phyloP scores from a whole-genome alignment of 2,113 vertebrate species.

The Jaculus jaculus region DNA sequence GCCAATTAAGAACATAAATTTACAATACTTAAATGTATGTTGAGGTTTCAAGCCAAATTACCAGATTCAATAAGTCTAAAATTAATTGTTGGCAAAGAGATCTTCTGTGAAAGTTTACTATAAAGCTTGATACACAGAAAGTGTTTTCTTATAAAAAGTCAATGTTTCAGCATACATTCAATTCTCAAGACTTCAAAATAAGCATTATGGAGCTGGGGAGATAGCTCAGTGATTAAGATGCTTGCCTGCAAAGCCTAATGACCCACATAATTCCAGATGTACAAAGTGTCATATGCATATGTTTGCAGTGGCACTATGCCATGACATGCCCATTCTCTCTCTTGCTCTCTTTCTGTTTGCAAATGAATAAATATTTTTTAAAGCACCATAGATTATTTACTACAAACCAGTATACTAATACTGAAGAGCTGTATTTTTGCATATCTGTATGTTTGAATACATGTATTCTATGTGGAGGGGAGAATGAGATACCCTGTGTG shows the following conservation, averaged over 20 bases:
- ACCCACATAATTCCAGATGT: no score
- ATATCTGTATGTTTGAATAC: no score
- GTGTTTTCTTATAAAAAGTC: slow-evolving; percentile 33
- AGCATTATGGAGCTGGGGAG: neutral
- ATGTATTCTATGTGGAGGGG: no score
- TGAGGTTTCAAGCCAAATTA: slow-evolving; percentile 28
- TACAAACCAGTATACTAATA: neutral
- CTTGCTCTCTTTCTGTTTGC: no score
- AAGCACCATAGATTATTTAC: neutral
- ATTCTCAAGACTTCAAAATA: slow-evolving; percentile 32
- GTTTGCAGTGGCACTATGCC: no score
- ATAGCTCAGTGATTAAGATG: no score
- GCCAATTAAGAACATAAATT: slow-evolving; percentile 28
- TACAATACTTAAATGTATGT: slow-evolving; percentile 29
- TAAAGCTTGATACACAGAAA: slow-evolving; percentile 6
- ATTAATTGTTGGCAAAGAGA: slow-evolving; percentile 30
- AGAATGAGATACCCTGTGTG: no score
- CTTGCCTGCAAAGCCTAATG: no score
- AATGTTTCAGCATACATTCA: slow-evolving; percentile 21
- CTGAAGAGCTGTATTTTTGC: neutral
- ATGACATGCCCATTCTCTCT: no score
- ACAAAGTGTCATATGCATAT: no score
- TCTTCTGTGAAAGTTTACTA: neutral
- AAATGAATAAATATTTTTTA: no score
- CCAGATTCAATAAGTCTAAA: neutral